Conservation (phyloP, 2,888 invertebrate species). For the Lampropteryx suffumata region DNA sequence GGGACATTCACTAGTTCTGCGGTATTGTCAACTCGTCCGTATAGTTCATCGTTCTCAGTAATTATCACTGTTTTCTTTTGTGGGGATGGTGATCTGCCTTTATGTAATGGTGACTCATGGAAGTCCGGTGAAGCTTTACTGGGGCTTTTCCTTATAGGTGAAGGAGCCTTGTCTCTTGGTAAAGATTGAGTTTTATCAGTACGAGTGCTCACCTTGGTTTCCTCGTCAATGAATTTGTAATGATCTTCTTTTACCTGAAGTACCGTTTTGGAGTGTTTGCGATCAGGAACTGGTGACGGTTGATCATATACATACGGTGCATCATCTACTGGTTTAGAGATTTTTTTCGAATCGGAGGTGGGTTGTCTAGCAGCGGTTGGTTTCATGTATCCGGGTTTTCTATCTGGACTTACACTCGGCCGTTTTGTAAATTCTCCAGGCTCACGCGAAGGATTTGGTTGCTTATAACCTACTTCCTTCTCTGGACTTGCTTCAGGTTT, state of each 20-base stretch:
- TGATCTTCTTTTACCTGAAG: slow-evolving; percentile 56
- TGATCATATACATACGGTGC: slow-evolving; percentile 46
- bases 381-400: slow-evolving; percentile 58
- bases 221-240: slow-evolving; percentile 68
- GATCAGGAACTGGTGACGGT: slow-evolving; percentile 42
- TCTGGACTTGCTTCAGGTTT: slow-evolving; percentile 37
- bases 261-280: slow-evolving; percentile 34
- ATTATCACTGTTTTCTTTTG: slow-evolving; percentile 45
- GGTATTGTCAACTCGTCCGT: slow-evolving; percentile 31
- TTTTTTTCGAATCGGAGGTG: slow-evolving; percentile 32
- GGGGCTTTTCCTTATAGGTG: slow-evolving; percentile 42
- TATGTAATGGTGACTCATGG: slow-evolving; percentile 22
- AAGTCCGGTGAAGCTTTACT: slow-evolving; percentile 39
- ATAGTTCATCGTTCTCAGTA: slow-evolving; percentile 36
- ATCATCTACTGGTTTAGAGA: slow-evolving; percentile 31
- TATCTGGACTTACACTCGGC: slow-evolving; percentile 42
- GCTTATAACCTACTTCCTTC: slow-evolving; percentile 30
- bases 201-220: slow-evolving; percentile 65
- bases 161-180: slow-evolving; percentile 35
- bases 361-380: slow-evolving; percentile 50
- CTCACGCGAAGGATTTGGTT: slow-evolving; percentile 14
- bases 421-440: slow-evolving; percentile 22
- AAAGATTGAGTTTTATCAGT: slow-evolving; percentile 35
- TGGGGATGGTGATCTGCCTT: slow-evolving; percentile 53
- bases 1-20: slow-evolving; percentile 26